A percentile compares a stretch with the other conserved stretches of the same genome.
These are phyloP conservation scores for Tachycineta bicolor DNA, from an alignment of 2,113 vertebrate genomes.

Conservation along the genomic window DNA sequence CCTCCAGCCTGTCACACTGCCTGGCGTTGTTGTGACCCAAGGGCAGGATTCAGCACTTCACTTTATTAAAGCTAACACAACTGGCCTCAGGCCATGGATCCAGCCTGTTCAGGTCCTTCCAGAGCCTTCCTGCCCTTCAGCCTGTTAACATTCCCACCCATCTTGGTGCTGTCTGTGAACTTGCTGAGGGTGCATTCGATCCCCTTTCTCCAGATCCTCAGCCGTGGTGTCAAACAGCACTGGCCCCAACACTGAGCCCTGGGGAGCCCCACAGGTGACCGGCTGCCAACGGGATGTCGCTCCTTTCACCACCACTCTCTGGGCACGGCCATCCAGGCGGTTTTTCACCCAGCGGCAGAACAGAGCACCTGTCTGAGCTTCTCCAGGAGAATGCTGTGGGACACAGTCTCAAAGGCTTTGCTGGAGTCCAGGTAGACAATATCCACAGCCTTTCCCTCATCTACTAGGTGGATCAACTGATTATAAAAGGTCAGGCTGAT, in stretches of 20 bases:
- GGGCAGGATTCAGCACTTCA: background rate
- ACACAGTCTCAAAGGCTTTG: background rate
- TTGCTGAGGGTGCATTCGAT: background rate
- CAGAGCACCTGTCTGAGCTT: background rate
- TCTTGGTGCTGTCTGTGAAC: accelerated
- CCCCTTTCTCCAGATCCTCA: background rate
- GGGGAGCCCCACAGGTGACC: background rate
- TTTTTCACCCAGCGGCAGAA: background rate
- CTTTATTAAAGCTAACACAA: background rate
- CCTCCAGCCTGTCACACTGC: background rate
- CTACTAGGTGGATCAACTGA: background rate
- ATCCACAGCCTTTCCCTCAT: background rate
- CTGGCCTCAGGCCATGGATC: background rate
- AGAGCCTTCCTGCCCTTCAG: background rate
- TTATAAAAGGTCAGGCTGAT: background rate
- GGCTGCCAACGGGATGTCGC: background rate
- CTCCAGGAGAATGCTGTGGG: background rate
- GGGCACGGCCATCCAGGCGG: background rate
- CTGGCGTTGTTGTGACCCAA: background rate
- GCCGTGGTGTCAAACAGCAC: background rate
- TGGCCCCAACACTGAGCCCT: background rate
- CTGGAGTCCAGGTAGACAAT: background rate
- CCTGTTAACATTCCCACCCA: background rate
- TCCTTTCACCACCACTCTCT: background rate
- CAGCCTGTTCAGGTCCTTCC: background rate